These are phyloP conservation scores for Cottus gobio DNA, from an alignment of 2,113 vertebrate species.

Conservation along the genomic window DNA sequence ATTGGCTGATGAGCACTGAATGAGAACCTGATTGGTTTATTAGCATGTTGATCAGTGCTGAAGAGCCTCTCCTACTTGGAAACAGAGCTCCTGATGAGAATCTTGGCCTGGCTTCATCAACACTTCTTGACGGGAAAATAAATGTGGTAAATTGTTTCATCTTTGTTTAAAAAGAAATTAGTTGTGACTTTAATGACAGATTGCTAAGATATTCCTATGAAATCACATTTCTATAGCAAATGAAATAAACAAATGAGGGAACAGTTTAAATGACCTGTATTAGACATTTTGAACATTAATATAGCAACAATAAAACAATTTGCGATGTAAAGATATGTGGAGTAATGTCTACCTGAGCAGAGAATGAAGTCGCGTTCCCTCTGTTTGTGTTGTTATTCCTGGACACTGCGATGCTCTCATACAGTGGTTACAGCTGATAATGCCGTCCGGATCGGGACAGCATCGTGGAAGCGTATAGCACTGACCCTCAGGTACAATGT, in stretches of 20 bases:
- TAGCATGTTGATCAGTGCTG: constrained; percentile 62
- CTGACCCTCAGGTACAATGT: too few species aligned
- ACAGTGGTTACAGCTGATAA: neutral
- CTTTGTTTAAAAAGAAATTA: neutral
- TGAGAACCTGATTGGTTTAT: constrained; percentile 71
- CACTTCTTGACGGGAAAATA: constrained; percentile 32
- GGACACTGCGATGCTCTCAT: neutral
- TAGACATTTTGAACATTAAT: neutral
- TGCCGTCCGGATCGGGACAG: too few species aligned
- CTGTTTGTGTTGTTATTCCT: neutral
- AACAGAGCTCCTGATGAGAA: constrained; percentile 27
- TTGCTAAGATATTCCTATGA: constrained; percentile 22
- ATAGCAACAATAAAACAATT: neutral
- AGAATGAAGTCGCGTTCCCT: neutral
- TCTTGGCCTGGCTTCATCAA: constrained; percentile 11
- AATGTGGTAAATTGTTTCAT: constrained; percentile 9
- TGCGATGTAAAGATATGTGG: neutral
- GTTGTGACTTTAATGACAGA: constrained; percentile 14
- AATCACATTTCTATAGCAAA: constrained; percentile 8
- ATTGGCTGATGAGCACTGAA: constrained; percentile 67
- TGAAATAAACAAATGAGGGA: neutral
- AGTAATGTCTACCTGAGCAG: neutral
- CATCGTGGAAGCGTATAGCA: too few species aligned
- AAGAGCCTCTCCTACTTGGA: constrained; percentile 36
- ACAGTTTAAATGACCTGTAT: neutral